Percentiles rank a stretch among this genome's conserved stretches.
phyloP scores from a whole-genome alignment of 2,113 vertebrate species.

The Melospiza georgiana region DNA sequence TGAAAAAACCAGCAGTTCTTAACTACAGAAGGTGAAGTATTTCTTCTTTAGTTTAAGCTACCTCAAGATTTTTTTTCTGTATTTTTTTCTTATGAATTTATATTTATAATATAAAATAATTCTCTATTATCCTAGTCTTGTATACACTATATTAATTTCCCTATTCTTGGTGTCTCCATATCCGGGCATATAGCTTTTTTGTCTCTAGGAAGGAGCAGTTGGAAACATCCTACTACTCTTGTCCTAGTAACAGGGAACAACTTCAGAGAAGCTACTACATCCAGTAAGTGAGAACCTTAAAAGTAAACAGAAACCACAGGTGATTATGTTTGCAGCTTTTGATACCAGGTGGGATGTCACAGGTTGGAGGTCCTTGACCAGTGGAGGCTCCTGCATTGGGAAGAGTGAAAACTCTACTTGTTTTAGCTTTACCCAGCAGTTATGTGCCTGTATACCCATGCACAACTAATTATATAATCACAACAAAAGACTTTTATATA shows the following conservation, averaged over 20 bases:
- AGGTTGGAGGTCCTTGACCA: not conserved
- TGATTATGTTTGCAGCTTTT: not conserved
- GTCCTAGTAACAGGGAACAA: not conserved
- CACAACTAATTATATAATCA: not conserved
- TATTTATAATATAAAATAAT: not conserved
- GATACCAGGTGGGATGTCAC: not conserved
- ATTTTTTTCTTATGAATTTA: not conserved
- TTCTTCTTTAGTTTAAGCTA: not conserved
- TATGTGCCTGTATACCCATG: not conserved
- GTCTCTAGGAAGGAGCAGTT: not conserved
- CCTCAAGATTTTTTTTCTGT: not conserved
- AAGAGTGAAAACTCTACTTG: not conserved
- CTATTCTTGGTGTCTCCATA: not conserved
- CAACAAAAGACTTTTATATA: not conserved
- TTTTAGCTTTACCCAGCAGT: not conserved
- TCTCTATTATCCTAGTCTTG: not conserved
- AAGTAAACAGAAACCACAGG: not conserved
- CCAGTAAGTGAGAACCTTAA: not conserved
- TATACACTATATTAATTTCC: not conserved
- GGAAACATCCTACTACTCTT: not conserved
- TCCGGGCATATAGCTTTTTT: rapidly evolving
- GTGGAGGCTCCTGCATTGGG: rapidly evolving
- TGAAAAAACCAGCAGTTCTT: not conserved
- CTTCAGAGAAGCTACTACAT: not conserved
- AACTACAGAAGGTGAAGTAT: not conserved